Evolutionary conservation across 2,888 invertebrate species (phyloP), one percentile per base, ranked within the genome.

Genomic region (Oxystoma pomonae): DNA sequence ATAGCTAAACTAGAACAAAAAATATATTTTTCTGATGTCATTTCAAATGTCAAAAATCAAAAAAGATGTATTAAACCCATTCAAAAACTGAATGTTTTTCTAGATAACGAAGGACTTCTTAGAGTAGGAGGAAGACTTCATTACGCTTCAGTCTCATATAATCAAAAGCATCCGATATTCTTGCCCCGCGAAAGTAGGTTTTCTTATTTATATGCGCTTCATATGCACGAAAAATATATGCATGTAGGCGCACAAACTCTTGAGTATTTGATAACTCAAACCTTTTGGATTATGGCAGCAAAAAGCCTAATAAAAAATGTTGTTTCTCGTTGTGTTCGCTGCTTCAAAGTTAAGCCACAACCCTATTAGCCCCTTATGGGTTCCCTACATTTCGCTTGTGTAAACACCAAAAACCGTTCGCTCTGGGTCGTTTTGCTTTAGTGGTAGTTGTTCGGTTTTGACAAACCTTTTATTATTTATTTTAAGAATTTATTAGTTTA

Each of bases 21-120:
- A 53, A 53, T 9, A 53, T 19, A 53, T 53, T 53, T 53, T 53
- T 19, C 7, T 3, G 53, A 53, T 17, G n/a, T 53, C n/a, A 53
- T 53, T 53, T 53, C 19, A 5, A 16, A 53, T 7, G 19, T 53
- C 3, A 53, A 53, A 19, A 53, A 19, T 53, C 9, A 50, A 12
- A 53, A 53, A 53, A 53, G 19, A 19, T 5, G 7, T 53, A 16
- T 16, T 9, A 53, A 53, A 19, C n/a, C 53, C 5, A 53, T 53
- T 9, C 53, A 53, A 53, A 53, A 53, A 53, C n/a, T 53, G n/a
- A 53, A 53, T 19, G 53, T 53, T 53, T 53, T 53, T 53, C 19
- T 53, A 53, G 53, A 53, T 19, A n/a, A 19, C 53, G 53, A 53
- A 19, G 7, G 53, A 19, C 16, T 53, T 19, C 16, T 53, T 7